Conservation (phyloP, 2,888 invertebrate genomes). For the Macropis europaea region DNA sequence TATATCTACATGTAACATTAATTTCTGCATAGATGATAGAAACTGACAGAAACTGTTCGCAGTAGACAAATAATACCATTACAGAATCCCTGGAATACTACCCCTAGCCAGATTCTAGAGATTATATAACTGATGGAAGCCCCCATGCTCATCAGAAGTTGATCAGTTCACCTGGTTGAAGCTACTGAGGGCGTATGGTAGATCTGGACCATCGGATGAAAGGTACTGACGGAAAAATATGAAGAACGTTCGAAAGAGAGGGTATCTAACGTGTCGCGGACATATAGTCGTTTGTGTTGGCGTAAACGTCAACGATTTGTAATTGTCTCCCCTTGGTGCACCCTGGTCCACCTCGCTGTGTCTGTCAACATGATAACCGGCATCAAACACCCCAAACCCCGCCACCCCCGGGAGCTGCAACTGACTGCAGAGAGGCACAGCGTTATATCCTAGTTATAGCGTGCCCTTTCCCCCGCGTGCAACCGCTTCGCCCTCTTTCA, state of each 20-base stretch:
- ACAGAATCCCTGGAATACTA: too few species aligned
- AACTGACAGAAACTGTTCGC: too few species aligned
- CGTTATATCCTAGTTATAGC: slow-evolving; percentile 71
- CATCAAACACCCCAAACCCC: slow-evolving; percentile 76
- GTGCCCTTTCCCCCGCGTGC: slow-evolving; percentile 36
- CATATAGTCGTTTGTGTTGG: slow-evolving; percentile 69
- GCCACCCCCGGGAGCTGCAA: slow-evolving; percentile 73
- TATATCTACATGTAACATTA: too few species aligned
- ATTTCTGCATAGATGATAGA: too few species aligned
- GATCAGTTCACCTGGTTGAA: too few species aligned
- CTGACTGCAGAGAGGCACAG: slow-evolving; percentile 74
- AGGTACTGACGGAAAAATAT: neutral
- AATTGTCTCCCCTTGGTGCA: slow-evolving; percentile 74
- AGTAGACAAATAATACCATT: too few species aligned
- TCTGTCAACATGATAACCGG: slow-evolving; percentile 79
- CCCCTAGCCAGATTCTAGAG: too few species aligned
- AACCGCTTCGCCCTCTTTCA: slow-evolving; percentile 33
- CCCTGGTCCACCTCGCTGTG: slow-evolving; percentile 70
- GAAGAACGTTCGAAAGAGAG: slow-evolving; percentile 49
- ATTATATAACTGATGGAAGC: too few species aligned
- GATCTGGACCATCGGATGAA: neutral
- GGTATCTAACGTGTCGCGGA: slow-evolving; percentile 66
- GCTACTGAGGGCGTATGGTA: too few species aligned
- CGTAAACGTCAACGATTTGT: slow-evolving; percentile 79
- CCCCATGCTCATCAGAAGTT: too few species aligned